These are phyloP conservation scores for Leptopilina clavipes DNA, from an alignment of 1,140 invertebrate genomes.

Conservation along the genomic window DNA sequence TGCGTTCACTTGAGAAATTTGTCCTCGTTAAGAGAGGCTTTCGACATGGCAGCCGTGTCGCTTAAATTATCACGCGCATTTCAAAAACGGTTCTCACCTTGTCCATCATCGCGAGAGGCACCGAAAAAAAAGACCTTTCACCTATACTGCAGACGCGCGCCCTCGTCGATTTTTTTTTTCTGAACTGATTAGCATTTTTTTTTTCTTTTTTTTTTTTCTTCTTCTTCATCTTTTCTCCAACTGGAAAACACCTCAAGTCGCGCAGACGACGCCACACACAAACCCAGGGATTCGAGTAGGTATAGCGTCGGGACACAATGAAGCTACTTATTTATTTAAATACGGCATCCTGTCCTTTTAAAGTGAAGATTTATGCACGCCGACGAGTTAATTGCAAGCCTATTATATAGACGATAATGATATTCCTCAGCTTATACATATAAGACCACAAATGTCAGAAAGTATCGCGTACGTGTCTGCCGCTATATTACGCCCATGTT, in stretches of 20 bases:
- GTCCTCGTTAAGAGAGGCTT: constrained; percentile 43
- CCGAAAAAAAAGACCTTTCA: neutral
- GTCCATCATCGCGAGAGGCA: constrained; percentile 23
- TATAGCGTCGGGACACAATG: constrained; percentile 54
- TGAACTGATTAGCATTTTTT: constrained; percentile 54
- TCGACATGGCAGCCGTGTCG: constrained; percentile 42
- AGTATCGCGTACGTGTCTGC: constrained; percentile 33
- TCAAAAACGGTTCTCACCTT: constrained; percentile 36
- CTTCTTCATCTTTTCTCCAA: constrained; percentile 21
- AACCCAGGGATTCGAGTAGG: constrained; percentile 38
- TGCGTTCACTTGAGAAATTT: constrained; percentile 43
- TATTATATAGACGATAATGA: constrained; percentile 63
- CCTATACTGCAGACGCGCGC: constrained; percentile 10
- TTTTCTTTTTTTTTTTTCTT: neutral
- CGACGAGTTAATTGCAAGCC: constrained; percentile 62
- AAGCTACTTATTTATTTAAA: constrained; percentile 67
- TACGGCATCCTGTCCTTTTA: constrained; percentile 67
- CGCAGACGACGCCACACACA: neutral
- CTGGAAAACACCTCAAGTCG: constrained; percentile 39
- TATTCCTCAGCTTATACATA: constrained; percentile 55
- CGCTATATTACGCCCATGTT: constrained; percentile 41
- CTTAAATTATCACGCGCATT: constrained; percentile 38
- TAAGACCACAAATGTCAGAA: constrained; percentile 37
- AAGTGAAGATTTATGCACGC: constrained; percentile 61
- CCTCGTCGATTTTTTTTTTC: neutral